Conservation (phyloP, 2,888 invertebrate genomes). For the Conistra vaccinii region DNA sequence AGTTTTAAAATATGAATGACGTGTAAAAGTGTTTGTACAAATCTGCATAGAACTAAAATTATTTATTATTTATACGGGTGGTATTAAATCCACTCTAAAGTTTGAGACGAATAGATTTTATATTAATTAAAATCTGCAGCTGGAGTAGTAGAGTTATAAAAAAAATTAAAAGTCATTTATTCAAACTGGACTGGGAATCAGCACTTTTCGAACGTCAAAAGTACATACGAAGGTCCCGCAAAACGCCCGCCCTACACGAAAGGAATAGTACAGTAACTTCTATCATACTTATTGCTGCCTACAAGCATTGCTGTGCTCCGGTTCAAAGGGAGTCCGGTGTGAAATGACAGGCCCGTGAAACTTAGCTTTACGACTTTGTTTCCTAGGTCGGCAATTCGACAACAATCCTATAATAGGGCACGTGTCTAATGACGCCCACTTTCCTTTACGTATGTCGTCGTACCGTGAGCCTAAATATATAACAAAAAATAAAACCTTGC, state of each 20-base stretch:
- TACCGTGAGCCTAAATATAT: not conserved
- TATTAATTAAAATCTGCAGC: not conserved
- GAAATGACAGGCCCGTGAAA: not conserved
- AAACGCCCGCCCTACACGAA: too few species aligned
- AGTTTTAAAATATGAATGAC: too few species aligned
- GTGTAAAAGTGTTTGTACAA: too few species aligned
- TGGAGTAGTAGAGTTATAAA: not conserved
- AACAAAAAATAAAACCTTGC: not conserved
- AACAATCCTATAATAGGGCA: not conserved
- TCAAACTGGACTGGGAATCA: too few species aligned
- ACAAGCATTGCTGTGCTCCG: not conserved
- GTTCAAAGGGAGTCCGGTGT: not conserved
- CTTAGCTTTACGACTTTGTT: not conserved
- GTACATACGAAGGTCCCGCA: too few species aligned
- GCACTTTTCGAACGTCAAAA: too few species aligned
- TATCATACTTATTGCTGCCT: not conserved
- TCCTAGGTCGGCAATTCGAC: not conserved
- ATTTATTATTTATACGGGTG: too few species aligned
- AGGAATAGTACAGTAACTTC: not conserved
- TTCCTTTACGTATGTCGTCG: not conserved
- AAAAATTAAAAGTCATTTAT: too few species aligned
- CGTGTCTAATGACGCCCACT: not conserved
- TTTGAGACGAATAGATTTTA: not conserved
- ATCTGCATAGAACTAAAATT: too few species aligned
- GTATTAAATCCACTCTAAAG: not conserved